Conservation (phyloP, 2,888 invertebrate species). For the Cephus sareptanus region DNA sequence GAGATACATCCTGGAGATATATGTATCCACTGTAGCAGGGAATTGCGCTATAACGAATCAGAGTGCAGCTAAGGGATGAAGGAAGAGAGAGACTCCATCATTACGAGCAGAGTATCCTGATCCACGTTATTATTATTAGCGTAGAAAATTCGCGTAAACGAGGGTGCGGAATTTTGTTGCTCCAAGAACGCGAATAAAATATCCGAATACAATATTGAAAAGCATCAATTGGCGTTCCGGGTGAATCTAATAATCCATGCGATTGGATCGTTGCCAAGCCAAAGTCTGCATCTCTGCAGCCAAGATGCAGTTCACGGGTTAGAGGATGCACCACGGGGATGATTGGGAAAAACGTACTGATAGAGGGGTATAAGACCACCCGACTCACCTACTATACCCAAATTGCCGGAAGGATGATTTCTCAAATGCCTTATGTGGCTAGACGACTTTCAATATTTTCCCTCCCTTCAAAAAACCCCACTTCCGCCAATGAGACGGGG, state of each 20-base stretch:
- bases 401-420: background rate
- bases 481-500: slow-evolving; percentile 5
- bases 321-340: background rate
- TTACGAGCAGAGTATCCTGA: background rate
- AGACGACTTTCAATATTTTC: background rate
- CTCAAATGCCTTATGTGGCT: background rate
- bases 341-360: background rate
- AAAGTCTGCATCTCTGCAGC: slow-evolving; percentile 42
- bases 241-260: slow-evolving; percentile 51
- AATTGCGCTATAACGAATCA: background rate
- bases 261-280: slow-evolving; percentile 49
- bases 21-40: background rate
- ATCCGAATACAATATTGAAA: slow-evolving; percentile 34
- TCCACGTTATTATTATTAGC: background rate
- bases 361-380: background rate
- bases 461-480: background rate
- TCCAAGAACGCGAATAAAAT: slow-evolving; percentile 25
- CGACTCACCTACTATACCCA: background rate
- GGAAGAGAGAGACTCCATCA: background rate
- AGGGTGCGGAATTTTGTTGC: background rate
- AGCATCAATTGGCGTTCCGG: slow-evolving; percentile 39
- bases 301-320: slow-evolving; percentile 27
- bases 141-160: slow-evolving; percentile 10
- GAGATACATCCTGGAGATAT: background rate
- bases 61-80: background rate